Evolutionary conservation across 2,113 vertebrate species (phyloP), one percentile per base, ranked within the genome.

Genomic region (Leuciscus idus): DNA sequence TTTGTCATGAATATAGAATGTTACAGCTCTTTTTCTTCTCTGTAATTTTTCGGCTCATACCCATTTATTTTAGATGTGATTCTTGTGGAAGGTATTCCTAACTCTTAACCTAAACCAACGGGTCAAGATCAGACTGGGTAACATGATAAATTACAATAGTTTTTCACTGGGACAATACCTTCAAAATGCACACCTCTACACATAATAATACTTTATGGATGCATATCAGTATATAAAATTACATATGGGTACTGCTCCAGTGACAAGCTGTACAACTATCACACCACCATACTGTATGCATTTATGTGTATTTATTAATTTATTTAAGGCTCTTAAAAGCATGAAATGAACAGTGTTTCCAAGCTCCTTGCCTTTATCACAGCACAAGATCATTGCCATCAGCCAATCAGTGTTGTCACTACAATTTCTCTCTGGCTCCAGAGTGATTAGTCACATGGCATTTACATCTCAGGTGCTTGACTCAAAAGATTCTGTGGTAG

Each of bases 371-470:
- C 36, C 36, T 72, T 43, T 73, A 11, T 43, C 70, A 43, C 33
- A 43, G 70, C 21, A 43, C 23, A n/a, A 23, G 39, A 28, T 75
- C 73, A 28, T 17, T 50, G 6, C 39, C 43, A 50, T 8, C 43
- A 50, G n/a, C 13, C 12, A 75, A 46, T 75, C 73, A 48, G n/a
- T 75, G 70, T 39, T 73, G 36, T 43, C 21, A n/a, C 23, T 6
- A 75, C 43, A 26, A 50, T 75, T 75, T 75, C 73, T 6, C 26
- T 23, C 12, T 75, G 43, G 43, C n/a, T 48, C n/a, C 23, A 1
- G 6, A 8, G 73, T 50, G 73, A 75, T 75, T 75, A 75, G 43
- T 48, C 43, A 48, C 72, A 75, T 75, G 73, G 43, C n/a, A 48
- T 75, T 75, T 48, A 74, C 23, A 23, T 36, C 70, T 73, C 70